Evolutionary conservation across 2,888 invertebrate species (phyloP), one percentile per base, ranked within the genome.

Genomic region (Habrosyne pyritoides): DNA sequence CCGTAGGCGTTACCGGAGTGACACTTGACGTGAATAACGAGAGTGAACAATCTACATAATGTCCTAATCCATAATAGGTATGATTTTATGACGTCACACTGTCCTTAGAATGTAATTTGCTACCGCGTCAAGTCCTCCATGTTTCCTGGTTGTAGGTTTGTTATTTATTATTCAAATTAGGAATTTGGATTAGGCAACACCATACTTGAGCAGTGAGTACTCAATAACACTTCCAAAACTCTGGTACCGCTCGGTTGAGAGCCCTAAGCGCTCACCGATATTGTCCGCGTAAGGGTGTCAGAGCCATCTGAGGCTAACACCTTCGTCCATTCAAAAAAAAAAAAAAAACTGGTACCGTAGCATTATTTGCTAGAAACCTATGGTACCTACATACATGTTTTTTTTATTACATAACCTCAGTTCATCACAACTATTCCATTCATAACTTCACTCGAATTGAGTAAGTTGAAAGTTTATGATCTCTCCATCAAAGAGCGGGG

Each of bases 61-160:
- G 62, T 60, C 56, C 52, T 57, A 57, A 48, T 52, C 46, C 54
- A 61, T 52, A 52, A 56, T 42, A n/a, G 42, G 65, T 68, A 61
- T 59, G 60, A 60, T 60, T 58, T 59, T 59, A 61, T 71, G 71
- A 70, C 67, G 71, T 64, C 64, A 61, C 58, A 57, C 57, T 64
- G 72, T 72, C 67, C 69, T 72, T 66, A 64, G 54, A 58, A 67
- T 71, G 61, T 73, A 67, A 67, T 61, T 53, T 60, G 68, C 67
- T 69, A 67, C 67, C 69, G 61, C 67, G 64, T 64, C 64, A 57
- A 59, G 52, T 28, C 46, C 60, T 18, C 14, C 49, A 63, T 61
- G 55, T 64, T 79, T 80, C 79, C 79, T 79, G 72, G 53, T 75
- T 71, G 71, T 69, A 73, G 74, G 68, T 60, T 75, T 70, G 60